Evolutionary conservation across 2,797 vertebrate genomes (phyloP).

Genomic region (Malurus leucopterus): DNA sequence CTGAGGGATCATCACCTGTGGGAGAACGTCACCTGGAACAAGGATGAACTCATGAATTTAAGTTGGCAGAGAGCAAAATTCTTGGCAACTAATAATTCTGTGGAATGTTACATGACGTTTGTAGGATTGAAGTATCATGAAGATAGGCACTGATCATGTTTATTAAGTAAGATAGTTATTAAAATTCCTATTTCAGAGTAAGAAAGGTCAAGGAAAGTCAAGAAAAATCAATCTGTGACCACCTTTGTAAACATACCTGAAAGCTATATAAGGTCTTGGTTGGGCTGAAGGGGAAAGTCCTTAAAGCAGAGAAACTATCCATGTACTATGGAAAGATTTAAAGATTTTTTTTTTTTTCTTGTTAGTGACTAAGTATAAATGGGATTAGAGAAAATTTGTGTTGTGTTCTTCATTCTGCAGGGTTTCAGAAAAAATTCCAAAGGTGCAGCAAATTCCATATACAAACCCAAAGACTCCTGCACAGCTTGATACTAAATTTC

Average conservation of each 20-base stretch:
- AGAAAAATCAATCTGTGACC: neutral
- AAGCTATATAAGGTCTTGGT: neutral
- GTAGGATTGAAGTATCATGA: neutral
- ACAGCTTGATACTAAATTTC: neutral
- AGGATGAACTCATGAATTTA: neutral
- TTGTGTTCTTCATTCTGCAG: neutral
- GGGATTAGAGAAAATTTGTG: neutral
- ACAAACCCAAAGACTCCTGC: neutral
- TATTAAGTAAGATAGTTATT: neutral
- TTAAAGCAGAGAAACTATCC: neutral
- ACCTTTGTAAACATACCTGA: neutral
- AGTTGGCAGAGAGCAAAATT: neutral
- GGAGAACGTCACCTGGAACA: neutral
- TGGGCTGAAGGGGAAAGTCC: neutral
- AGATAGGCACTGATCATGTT: neutral
- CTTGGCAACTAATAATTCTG: neutral
- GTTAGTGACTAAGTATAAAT: neutral
- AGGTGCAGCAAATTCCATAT: fast-evolving
- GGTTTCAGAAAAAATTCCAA: neutral
- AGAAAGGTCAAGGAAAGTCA: neutral
- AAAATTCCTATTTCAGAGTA: neutral
- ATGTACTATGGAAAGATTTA: fast-evolving
- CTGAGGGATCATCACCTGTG: neutral
- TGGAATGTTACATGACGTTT: neutral
- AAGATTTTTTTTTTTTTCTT: neutral